Conservation (phyloP, 2,888 invertebrate genomes). For the Lydus trimaculatus region DNA sequence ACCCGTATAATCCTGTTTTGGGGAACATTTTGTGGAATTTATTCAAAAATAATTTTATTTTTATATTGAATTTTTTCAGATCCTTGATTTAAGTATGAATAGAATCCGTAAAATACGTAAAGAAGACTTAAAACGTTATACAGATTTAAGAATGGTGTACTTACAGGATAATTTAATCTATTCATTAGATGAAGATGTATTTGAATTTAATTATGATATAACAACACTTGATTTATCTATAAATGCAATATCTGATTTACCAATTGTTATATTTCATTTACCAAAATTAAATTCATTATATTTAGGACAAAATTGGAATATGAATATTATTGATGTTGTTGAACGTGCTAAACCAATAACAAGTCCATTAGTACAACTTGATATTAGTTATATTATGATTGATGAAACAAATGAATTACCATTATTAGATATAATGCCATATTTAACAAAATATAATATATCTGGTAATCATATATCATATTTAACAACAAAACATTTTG, state of each 20-base stretch:
- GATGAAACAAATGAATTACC: conserved; percentile 45
- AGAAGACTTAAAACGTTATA: conserved; percentile 49
- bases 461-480: conserved; percentile 48
- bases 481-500: conserved; percentile 48
- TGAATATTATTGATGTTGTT: conserved; percentile 51
- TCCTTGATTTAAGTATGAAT: conserved; percentile 53
- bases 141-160: conserved; percentile 52
- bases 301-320: conserved; percentile 53
- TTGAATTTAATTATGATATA: conserved; percentile 46
- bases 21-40: too few relatives aligned
- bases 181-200: conserved; percentile 49
- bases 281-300: conserved; percentile 53
- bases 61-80: conserved; percentile 41
- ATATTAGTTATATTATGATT: conserved; percentile 50
- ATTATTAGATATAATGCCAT: conserved; percentile 50
- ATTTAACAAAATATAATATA: conserved; percentile 51
- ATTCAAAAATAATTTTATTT: not conserved
- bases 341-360: conserved; percentile 50
- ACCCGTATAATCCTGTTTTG: too few relatives aligned
- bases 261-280: conserved; percentile 51
- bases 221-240: conserved; percentile 52
- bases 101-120: conserved; percentile 51
- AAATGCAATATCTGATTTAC: conserved; percentile 50
- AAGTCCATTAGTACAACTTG: conserved; percentile 52
- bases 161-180: conserved; percentile 54